Base-by-base conservation (phyloP, 1,140 invertebrate species). In the Aphaenogaster ashmeadi region DNA sequence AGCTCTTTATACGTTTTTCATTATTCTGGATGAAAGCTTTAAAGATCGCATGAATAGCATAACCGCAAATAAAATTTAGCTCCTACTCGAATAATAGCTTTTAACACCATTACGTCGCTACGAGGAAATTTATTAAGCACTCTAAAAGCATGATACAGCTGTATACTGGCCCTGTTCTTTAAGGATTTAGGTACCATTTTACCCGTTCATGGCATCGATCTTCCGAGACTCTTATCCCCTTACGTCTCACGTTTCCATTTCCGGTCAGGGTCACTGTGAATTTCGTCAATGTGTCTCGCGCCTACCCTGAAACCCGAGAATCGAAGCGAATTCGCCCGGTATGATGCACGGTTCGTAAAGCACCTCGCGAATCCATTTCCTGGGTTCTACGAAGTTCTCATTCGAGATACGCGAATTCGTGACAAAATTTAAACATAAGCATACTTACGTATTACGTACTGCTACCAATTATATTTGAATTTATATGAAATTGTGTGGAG, bases 221-320 rank as follows among this genome's bases (percentile, higher is more conserved):
- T 71, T 72, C 0, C 41, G 6, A 41, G 18, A 41, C 50, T 58
- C 21, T 50, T 66, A 58, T 62, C 7, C 50, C 36, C 47, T 72
- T 64, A 50, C 83, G 89, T 90, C 89, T 88, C 89, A 41, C 66
- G 69, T 91, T 90, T 83, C 87, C 78, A 90, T 90, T 90, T 91
- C 90, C 83, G 89, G 87, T 52, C 50, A 72, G 64, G 71, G 66
- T 41, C 54, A 84, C 58, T 66, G 81, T 56, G 89, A 84, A 84
- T 74, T 81, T 72, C 77, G n/a, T 66, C 44, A 54, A 66, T 38
- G 85, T 72, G 33, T 56, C 47, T 69, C n/a, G 41, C 50, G 64
- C 56, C 80, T 77, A 84, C 86, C 54, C 89, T 90, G 88, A 90
- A 90, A 90, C 87, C 77, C 74, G 78, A 90, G 88, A 52, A 62